A percentile compares a stretch with the other conserved stretches of the same genome.
Conservation (phyloP, 2,797 vertebrate species). For the Rallus crepitans region DNA sequence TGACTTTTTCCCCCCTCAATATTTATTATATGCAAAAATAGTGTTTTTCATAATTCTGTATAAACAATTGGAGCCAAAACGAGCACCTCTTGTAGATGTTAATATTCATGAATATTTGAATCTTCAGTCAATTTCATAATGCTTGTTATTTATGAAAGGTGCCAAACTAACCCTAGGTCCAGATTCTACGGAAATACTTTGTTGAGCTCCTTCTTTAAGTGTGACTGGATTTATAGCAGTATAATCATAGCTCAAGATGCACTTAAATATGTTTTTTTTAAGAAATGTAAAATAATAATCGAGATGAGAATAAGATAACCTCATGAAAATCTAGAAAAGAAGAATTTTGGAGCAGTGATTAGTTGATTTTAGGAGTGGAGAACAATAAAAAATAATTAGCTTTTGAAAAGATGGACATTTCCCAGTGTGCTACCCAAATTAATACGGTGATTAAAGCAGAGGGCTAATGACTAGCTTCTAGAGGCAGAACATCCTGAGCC, state of each 20-base stretch:
- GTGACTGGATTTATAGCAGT: not conserved
- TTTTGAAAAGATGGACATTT: not conserved
- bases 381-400: not conserved
- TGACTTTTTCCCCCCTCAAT: not conserved
- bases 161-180: not conserved
- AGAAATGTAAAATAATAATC: not conserved
- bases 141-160: not conserved
- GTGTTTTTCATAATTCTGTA: not conserved
- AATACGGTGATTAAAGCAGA: not conserved
- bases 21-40: not conserved
- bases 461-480: constrained; percentile 4
- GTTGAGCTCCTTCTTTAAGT: not conserved
- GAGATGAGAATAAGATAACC: not conserved
- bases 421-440: not conserved
- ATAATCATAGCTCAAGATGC: not conserved
- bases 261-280: not conserved
- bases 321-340: not conserved
- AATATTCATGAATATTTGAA: not conserved
- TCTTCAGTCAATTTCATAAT: not conserved
- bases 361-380: not conserved
- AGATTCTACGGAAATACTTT: not conserved
- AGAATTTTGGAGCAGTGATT: not conserved
- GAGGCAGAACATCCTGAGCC: not conserved
- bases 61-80: not conserved
- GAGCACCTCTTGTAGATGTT: not conserved